phyloP scores from a whole-genome alignment of 2,888 invertebrate genomes.

The Dicyrtoma fusca region DNA sequence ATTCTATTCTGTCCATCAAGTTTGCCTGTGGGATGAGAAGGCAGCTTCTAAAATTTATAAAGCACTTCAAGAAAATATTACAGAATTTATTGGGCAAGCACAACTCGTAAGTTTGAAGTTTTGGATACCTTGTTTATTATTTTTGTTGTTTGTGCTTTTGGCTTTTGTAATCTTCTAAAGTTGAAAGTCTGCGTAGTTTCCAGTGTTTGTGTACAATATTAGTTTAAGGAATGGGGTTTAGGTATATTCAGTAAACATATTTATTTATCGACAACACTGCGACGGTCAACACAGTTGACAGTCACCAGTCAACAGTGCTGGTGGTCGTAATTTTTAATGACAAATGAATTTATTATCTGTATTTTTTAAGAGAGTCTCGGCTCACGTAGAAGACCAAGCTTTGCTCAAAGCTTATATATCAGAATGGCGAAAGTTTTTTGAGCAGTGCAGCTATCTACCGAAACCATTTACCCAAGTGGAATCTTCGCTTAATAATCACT shows the following conservation, averaged over 20 bases:
- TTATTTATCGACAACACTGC: no score
- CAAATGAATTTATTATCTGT: constrained; percentile 13
- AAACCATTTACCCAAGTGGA: constrained; percentile 94
- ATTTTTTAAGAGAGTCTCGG: constrained; percentile 70
- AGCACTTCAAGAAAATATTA: constrained; percentile 87
- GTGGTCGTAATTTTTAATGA: no score
- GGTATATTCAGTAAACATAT: not conserved
- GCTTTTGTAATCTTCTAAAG: not conserved
- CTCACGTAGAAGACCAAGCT: constrained; percentile 92
- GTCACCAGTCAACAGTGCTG: no score
- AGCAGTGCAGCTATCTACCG: constrained; percentile 95
- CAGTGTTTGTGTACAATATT: not conserved
- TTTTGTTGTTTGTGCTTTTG: not conserved
- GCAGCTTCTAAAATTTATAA: constrained; percentile 83
- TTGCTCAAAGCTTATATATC: constrained; percentile 93
- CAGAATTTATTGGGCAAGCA: constrained; percentile 91
- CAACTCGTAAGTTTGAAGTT: constrained; percentile 43
- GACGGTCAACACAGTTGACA: no score
- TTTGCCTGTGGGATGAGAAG: constrained; percentile 97
- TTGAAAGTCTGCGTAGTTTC: not conserved
- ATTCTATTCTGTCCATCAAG: constrained; percentile 93
- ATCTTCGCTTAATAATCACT: constrained; percentile 68
- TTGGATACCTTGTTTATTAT: no score
- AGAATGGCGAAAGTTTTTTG: constrained; percentile 98
- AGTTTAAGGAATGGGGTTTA: not conserved